phyloP scores from a whole-genome alignment of 2,888 invertebrate species.

The Coelopa pilipes region DNA sequence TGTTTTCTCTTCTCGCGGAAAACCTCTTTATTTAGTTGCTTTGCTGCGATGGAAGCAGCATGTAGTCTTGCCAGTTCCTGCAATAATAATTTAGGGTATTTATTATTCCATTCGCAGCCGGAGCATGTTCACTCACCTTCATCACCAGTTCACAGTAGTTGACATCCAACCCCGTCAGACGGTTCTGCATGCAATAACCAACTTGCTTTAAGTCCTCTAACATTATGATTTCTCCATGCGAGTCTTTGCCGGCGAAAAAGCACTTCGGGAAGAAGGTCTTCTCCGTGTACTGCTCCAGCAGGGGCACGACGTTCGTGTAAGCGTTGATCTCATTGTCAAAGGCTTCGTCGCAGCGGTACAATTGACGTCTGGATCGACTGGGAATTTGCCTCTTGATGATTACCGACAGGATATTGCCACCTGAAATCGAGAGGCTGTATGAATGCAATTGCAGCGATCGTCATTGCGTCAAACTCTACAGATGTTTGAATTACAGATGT shows the following conservation, averaged over 20 bases:
- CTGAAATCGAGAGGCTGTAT: too few relatives aligned
- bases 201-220: constrained; percentile 60
- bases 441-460: too few relatives aligned
- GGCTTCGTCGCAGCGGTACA: constrained; percentile 63
- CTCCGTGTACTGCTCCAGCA: constrained; percentile 53
- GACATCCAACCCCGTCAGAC: constrained; percentile 57
- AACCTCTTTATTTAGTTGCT: constrained; percentile 49
- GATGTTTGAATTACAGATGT: too few relatives aligned
- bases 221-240: constrained; percentile 57
- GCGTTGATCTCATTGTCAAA: constrained; percentile 63
- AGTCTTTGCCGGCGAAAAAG: constrained; percentile 57
- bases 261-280: constrained; percentile 56
- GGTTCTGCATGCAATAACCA: constrained; percentile 59
- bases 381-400: constrained; percentile 64
- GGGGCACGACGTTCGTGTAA: constrained; percentile 59
- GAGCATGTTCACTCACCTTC: constrained; percentile 57
- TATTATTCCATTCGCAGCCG: too few relatives aligned
- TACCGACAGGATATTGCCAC: constrained; percentile 46
- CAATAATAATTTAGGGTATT: neutral
- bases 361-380: constrained; percentile 59
- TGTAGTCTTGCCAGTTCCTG: constrained; percentile 63
- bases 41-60: constrained; percentile 62
- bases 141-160: constrained; percentile 61
- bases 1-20: constrained; percentile 52
- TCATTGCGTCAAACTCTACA: too few relatives aligned